A percentile compares a stretch with the other conserved stretches of the same genome.
Conservation (phyloP, 2,888 invertebrate species). For the Cyclophora albipunctata region DNA sequence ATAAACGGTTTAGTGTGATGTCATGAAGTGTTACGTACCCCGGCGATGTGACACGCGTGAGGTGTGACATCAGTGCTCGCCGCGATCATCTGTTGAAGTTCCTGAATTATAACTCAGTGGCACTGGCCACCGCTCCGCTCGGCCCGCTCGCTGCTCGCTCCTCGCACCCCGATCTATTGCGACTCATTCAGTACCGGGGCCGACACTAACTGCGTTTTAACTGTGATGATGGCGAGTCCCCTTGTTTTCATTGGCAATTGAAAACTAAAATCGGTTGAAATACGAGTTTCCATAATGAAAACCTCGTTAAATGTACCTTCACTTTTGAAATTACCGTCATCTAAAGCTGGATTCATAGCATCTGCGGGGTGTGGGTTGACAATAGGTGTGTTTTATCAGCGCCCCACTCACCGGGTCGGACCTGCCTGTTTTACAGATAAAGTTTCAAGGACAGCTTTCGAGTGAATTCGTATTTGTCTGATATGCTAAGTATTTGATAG, state of each 20-base stretch:
- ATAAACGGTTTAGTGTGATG: conserved; percentile 63
- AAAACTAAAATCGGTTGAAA: no score
- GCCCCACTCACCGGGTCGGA: conserved; percentile 12
- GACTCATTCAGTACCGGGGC: conserved; percentile 21
- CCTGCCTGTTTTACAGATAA: conserved; percentile 18
- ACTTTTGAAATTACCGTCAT: conserved; percentile 12
- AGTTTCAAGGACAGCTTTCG: conserved; percentile 13
- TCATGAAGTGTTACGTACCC: conserved; percentile 66
- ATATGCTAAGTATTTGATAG: conserved; percentile 5
- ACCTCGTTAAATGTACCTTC: no score
- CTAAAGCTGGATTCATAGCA: conserved; percentile 20
- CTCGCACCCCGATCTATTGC: conserved; percentile 27
- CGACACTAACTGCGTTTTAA: not conserved
- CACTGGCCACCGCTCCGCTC: no score
- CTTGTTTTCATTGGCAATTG: no score
- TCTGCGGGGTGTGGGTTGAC: conserved; percentile 18
- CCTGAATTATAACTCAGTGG: conserved; percentile 42
- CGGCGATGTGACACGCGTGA: conserved; percentile 43
- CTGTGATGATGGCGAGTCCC: no score
- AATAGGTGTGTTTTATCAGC: conserved; percentile 13
- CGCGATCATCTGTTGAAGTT: conserved; percentile 46
- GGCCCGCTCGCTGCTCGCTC: conserved; percentile 19
- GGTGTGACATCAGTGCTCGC: conserved; percentile 64
- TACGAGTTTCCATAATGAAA: no score
- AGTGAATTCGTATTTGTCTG: conserved; percentile 4